Evolutionary conservation across 2,888 invertebrate genomes (phyloP).

Genomic region (Rhagium mordax): DNA sequence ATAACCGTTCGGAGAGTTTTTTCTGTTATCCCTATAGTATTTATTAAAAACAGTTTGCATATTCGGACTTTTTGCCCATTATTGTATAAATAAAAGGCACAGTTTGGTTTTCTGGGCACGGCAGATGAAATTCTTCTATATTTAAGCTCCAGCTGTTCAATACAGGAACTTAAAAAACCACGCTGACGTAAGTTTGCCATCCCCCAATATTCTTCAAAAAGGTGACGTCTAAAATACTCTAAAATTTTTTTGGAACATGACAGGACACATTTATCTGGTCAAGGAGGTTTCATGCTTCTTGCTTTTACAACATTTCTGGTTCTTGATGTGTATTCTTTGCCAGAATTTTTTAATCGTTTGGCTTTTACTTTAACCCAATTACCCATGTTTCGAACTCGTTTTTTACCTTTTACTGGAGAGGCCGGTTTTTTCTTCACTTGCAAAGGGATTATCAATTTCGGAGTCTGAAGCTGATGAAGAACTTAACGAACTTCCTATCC

Average conservation of each 20-base stretch:
- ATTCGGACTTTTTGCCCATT: conserved; percentile 23
- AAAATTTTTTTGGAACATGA: not conserved
- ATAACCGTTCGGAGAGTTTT: conserved; percentile 21
- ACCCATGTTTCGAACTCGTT: not conserved
- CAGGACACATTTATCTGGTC: conserved; percentile 9
- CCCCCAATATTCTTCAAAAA: conserved; percentile 12
- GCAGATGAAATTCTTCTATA: conserved; percentile 19
- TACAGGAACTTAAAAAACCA: conserved; percentile 18
- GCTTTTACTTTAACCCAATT: conserved; percentile 8
- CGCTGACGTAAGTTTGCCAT: conserved; percentile 7
- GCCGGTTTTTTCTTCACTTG: not conserved
- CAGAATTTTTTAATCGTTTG: conserved; percentile 24
- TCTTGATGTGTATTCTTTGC: conserved; percentile 5
- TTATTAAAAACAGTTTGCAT: conserved; percentile 16
- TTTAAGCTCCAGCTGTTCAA: conserved; percentile 12
- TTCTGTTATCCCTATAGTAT: conserved; percentile 14
- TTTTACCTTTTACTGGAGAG: not conserved
- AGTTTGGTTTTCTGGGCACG: conserved; percentile 15
- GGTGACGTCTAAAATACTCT: not conserved
- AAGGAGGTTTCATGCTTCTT: conserved; percentile 17
- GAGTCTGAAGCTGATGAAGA: not conserved
- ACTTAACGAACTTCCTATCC: no score
- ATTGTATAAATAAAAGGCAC: conserved; percentile 10
- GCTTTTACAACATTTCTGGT: not conserved
- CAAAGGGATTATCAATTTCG: not conserved